These are phyloP conservation scores for Promerops cafer DNA, from an alignment of 2,113 vertebrate species.

Conservation along the genomic window DNA sequence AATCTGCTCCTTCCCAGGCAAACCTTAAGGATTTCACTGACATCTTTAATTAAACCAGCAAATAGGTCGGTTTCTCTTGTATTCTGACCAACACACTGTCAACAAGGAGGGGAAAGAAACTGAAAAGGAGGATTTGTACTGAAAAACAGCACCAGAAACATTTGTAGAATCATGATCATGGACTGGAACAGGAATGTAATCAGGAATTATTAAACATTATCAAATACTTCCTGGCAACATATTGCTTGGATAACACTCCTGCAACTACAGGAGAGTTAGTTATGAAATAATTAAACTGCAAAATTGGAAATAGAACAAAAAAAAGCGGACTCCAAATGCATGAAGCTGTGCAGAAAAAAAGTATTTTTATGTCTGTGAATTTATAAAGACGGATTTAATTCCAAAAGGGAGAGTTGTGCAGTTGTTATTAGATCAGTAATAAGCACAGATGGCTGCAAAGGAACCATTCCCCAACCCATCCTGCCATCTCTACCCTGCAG, in stretches of 20 bases:
- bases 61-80: constrained; percentile 53
- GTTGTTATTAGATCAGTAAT: constrained; percentile 5
- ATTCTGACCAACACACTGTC: constrained; percentile 41
- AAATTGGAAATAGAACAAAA: not conserved
- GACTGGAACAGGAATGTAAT: constrained; percentile 53
- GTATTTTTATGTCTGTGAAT: not conserved
- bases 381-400: not conserved
- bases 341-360: not conserved
- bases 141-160: constrained; percentile 61
- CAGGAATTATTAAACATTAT: constrained; percentile 56
- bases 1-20: constrained; percentile 59
- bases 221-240: constrained; percentile 50
- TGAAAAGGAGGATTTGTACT: constrained; percentile 58
- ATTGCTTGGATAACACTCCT: not conserved
- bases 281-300: constrained; percentile 35
- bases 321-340: not conserved
- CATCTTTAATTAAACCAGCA: constrained; percentile 69
- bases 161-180: constrained; percentile 53
- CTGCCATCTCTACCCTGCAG: constrained; percentile 5
- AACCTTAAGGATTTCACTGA: constrained; percentile 52
- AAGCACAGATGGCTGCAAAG: constrained; percentile 40
- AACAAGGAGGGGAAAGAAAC: constrained; percentile 5
- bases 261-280: constrained; percentile 6
- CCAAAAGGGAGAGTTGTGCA: not conserved
- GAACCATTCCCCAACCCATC: not conserved